phyloP scores from a whole-genome alignment of 2,888 invertebrate genomes.

The Orthosia incerta region DNA sequence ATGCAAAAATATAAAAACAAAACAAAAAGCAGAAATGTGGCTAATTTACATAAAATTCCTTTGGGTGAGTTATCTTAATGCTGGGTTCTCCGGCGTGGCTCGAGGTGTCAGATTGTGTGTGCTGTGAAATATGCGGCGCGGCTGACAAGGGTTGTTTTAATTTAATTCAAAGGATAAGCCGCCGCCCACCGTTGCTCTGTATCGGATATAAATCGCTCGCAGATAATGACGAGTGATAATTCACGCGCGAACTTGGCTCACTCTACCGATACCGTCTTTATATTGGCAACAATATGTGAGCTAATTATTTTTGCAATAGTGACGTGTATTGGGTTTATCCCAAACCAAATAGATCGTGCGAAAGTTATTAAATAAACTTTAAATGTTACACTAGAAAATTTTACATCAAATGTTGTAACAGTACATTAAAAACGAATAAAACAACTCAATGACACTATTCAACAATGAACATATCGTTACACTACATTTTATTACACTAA shows the following conservation, averaged over 20 bases:
- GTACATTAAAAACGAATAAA: slow-evolving; percentile 15
- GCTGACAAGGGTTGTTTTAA: slow-evolving; percentile 82
- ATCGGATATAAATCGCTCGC: slow-evolving; percentile 75
- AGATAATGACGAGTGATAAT: slow-evolving; percentile 85
- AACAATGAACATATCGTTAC: not conserved
- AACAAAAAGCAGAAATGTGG: slow-evolving; percentile 77
- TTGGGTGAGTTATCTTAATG: slow-evolving; percentile 69
- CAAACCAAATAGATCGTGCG: not conserved
- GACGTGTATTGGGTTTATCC: not conserved
- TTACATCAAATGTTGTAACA: not conserved
- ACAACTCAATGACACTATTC: not conserved
- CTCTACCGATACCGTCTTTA: slow-evolving; percentile 13
- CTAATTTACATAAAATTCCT: slow-evolving; percentile 87
- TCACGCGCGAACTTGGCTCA: slow-evolving; percentile 68
- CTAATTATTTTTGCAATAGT: slow-evolving; percentile 29
- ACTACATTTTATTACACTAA: slow-evolving; percentile 14
- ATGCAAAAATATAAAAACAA: slow-evolving; percentile 70
- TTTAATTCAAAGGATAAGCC: slow-evolving; percentile 86
- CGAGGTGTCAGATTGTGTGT: slow-evolving; percentile 75
- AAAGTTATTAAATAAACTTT: no score
- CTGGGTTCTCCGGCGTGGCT: slow-evolving; percentile 58
- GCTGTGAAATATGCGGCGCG: slow-evolving; percentile 81
- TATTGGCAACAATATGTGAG: slow-evolving; percentile 10
- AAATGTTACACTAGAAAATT: not conserved
- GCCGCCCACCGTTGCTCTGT: slow-evolving; percentile 69